Base-by-base conservation (phyloP, 2,888 invertebrate species). In the Cryptocephalus primarius region DNA sequence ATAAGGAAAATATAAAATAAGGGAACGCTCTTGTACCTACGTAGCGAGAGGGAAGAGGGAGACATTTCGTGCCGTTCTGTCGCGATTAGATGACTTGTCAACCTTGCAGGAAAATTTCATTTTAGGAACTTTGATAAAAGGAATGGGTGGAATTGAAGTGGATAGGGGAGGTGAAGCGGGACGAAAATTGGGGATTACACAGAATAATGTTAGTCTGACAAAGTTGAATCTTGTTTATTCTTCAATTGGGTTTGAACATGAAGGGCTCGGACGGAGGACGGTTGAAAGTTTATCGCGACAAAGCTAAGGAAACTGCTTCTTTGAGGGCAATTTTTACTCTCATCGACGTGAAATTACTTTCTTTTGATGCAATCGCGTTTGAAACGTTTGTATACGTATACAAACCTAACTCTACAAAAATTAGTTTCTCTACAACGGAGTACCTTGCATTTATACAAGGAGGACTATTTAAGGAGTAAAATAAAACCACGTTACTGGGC, bases 71-170 rank as follows among this genome's bases (percentile, higher is more conserved):
- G 53, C 53, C 51, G 63, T 62, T 52, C 62, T 61, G 64, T 62
- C 62, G 65, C 72, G 73, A 73, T 73, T 73, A 73, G 72, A 73
- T 72, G 73, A 74, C 72, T 74, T 72, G 73, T 74, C 74, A 74
- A 73, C 72, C 72, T 65, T 71, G 69, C 68, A 68, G 65, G 72
- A 72, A 74, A 75, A 75, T 75, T 74, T 74, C 72, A 74, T 75
- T 74, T 74, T 72, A 70, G 71, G 72, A 75, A 75, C 73, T 75
- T 75, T 73, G 72, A 70, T 67, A 70, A 67, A 71, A 72, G 73
- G 74, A 75, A 75, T 73, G 74, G 72, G 70, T 67, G 65, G 69
- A 74, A 73, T 73, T 73, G 73, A 66, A 68, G 67, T 69, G 64
- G 67, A 66, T 22, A 22, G 22, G 22, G 22, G 22, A 22, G 22